Evolutionary conservation across 2,888 invertebrate genomes (phyloP), one percentile per base, ranked within the genome.

Genomic region (Polia nebulosa): DNA sequence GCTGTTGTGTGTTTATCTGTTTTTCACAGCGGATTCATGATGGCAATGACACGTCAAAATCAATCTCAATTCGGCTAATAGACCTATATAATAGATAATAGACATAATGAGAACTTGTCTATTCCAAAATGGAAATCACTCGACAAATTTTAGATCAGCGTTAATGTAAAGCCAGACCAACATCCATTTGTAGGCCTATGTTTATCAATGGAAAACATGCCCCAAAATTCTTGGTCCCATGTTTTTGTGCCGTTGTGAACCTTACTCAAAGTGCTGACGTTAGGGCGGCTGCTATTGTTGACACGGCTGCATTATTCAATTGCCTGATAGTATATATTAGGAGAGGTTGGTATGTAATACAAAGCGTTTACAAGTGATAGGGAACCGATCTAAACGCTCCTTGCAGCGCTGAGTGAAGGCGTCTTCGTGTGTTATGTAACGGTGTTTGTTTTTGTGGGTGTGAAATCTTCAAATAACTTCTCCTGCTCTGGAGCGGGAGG

Each of bases 241-340:
- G 81, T 84, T 84, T 85, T 76, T 71, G 72, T 72, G 75, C 73
- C 68, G 41, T 60, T 68, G 55, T 59, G 65, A 75, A 85, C 84
- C 85, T 79, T 76, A 73, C 85, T 84, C 84, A 84, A 82, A 79
- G 72, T 59, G 72, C 66, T 66, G 82, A 73, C 82, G 66, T 73
- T 56, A 67, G 68, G 56, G 72, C 20, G 68, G 70, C 61, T 72
- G 47, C 85, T 68, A 85, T 85, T 84, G 84, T 84, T 78, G 80
- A 82, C 79, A 80, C 51, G 68, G 72, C 70, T 74, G 82, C 79
- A 81, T 86, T 86, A 86, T 85, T 85, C 86, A 83, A 85, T 85
- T 85, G 86, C 73, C 71, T 59, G 72, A 78, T 76, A 78, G 74
- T 69, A 73, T 75, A 71, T 84, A 82, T 85, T 74, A 82, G 66